Percentiles rank a stretch among this genome's conserved stretches.
Evolutionary conservation across 1,140 invertebrate species (phyloP).

Genomic region (Portunus trituberculatus): DNA sequence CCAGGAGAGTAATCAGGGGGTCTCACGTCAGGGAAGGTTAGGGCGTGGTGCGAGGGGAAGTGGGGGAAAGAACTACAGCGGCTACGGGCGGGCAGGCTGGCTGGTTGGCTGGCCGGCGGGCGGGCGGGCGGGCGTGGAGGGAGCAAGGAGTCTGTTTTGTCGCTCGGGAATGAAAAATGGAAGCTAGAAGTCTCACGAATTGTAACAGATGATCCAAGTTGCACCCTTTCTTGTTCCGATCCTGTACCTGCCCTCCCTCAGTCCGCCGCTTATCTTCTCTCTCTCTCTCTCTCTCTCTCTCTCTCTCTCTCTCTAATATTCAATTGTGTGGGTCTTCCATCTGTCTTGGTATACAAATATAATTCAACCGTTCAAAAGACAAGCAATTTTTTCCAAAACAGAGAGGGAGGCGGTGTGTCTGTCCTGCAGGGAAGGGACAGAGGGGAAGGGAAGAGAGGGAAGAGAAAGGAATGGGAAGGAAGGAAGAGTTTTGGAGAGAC

Average conservation of each 20-base stretch:
- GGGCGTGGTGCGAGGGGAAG: neutral
- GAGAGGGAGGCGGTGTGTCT: too few relatives aligned
- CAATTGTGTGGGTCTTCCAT: too few relatives aligned
- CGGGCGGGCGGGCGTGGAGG: neutral
- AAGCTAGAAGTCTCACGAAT: conserved; percentile 2
- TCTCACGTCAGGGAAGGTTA: neutral
- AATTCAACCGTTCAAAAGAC: too few relatives aligned
- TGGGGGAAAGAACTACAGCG: neutral
- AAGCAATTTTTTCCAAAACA: too few relatives aligned
- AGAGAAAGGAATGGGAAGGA: neutral
- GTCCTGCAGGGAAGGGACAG: neutral
- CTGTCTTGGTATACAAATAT: too few relatives aligned
- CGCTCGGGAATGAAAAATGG: neutral
- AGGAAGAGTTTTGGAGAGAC: neutral
- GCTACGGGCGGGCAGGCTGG: too few relatives aligned
- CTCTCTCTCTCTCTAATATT: too few relatives aligned
- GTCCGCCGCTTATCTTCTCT: neutral
- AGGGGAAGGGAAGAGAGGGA: neutral
- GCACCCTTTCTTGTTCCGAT: neutral
- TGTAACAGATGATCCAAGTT: conserved; percentile 4
- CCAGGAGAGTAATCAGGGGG: neutral
- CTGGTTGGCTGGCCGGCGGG: neutral
- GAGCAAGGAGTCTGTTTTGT: neutral
- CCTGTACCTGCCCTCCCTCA: neutral
- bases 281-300: too few relatives aligned